phyloP scores from a whole-genome alignment of 2,888 invertebrate species.

The Epicampocera succincta region DNA sequence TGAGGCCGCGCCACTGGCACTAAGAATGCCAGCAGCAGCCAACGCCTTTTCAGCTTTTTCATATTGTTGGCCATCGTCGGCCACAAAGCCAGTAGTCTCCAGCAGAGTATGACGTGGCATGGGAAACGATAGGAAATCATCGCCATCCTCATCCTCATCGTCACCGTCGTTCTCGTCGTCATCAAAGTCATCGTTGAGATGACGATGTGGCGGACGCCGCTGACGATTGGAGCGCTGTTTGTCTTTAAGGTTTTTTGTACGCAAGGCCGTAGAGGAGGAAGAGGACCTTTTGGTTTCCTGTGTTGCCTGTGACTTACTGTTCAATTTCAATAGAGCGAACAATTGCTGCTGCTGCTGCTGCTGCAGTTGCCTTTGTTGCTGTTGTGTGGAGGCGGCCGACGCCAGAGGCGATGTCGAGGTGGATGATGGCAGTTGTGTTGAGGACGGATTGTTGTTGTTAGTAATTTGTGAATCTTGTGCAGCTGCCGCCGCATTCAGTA shows the following conservation, averaged over 20 bases:
- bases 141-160: slow-evolving; percentile 45
- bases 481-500: slow-evolving; percentile 61
- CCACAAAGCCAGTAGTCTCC: slow-evolving; percentile 78
- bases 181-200: slow-evolving; percentile 38
- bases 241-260: slow-evolving; percentile 45
- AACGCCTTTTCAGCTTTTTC: slow-evolving; percentile 76
- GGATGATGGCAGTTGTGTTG: slow-evolving; percentile 68
- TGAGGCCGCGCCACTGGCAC: slow-evolving; percentile 34
- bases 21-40: slow-evolving; percentile 63
- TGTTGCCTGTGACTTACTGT: slow-evolving; percentile 43
- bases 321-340: slow-evolving; percentile 76
- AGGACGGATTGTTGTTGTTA: slow-evolving; percentile 57
- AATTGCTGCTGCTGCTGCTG: slow-evolving; percentile 77
- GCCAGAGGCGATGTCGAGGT: slow-evolving; percentile 43
- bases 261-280: slow-evolving; percentile 30
- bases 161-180: slow-evolving; percentile 55
- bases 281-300: slow-evolving; percentile 45
- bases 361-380: slow-evolving; percentile 71
- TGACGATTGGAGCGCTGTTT: slow-evolving; percentile 44
- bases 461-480: slow-evolving; percentile 66
- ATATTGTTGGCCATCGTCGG: slow-evolving; percentile 79
- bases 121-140: slow-evolving; percentile 70
- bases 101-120: slow-evolving; percentile 71
- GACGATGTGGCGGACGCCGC: slow-evolving; percentile 47
- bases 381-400: slow-evolving; percentile 53